Evolutionary conservation across 2,113 vertebrate genomes (phyloP), one percentile per base, ranked within the genome.

Genomic region (Epinephelus lanceolatus): DNA sequence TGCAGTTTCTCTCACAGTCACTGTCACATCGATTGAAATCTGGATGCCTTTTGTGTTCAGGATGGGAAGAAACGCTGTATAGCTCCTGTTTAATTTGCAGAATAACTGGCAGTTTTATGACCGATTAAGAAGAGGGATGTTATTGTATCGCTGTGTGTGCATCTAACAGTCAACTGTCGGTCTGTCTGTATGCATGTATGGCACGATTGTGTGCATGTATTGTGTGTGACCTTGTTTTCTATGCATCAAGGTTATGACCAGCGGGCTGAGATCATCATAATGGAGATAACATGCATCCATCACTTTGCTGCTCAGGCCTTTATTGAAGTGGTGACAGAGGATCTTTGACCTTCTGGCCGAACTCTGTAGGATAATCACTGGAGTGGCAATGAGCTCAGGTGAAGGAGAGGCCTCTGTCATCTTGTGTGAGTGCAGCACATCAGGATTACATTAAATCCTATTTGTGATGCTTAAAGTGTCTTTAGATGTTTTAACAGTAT

Each of bases 201-300:
- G 25, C 45, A 76, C 62, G 17, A 6, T 8, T 59, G 9, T 69
- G 62, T 77, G 25, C 4, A 60, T 59, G 45, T 42, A 66, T 80
- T 55, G 47, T 45, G 59, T 14, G 6, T 83, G 78, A 85, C 88
- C 80, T 89, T 88, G n/a, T 74, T 89, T 71, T 71, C n/a, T 71
- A 47, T 81, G 68, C 76, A 84, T 81, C 71, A 83, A 85, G 84
- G 85, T 88, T 79, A 88, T 66, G 69, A 45, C 63, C 37, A 73
- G 59, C 55, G 81, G 76, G 69, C 66, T 84, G 71, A 56, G 61
- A 87, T 75, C 84, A 80, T 88, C 47, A 84, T 83, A 42, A 85
- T 88, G 78, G 69, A 66, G 83, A 90, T 90, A 85, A 88, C 53
- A 63, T 76, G 75, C 70, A 30, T 88, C 83, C 66, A 87, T 91